Base-by-base conservation (phyloP, 2,113 vertebrate genomes). In the Coracopsis vasa region DNA sequence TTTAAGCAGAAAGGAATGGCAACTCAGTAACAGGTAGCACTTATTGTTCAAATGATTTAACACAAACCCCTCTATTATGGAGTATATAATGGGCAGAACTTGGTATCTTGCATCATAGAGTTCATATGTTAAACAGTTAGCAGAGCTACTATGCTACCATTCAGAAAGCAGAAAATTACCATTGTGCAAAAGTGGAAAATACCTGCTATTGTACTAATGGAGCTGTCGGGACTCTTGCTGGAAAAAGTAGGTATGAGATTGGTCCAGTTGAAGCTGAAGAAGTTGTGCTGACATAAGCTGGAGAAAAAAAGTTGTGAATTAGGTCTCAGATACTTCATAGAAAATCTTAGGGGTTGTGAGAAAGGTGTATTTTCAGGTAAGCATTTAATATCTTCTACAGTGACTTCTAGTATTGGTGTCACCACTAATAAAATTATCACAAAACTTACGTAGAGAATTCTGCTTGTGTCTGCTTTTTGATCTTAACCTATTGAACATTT, bases 131-230 rank as follows among this genome's bases (percentile, higher is more conserved):
- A 27, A 58, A n/a, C 24, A 72, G 65, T 37, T 53, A 41, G 47
- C 50, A 53, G 37, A 71, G 6, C 33, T 15, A 14, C 8, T 53
- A 3, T 6, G 65, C 47, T 84, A 47, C 84, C 48, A 19, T 6
- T 72, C 66, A 62, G 58, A 11, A 62, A 69, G 65, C 1, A 69
- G 78, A 27, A 62, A 66, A 72, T n/a, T 50, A 53, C 15, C n/a
- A 7, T 31, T 7, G 71, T 82, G 87, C 62, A 54, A 10, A 14
- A 91, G 61, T 82, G 82, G 91, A 62, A 97, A 95, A 96, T 93
- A 65, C 67, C 87, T 88, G 78, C 24, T 48, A 0, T 85, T 65
- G 92, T 90, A 82, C 87, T 94, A 92, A 92, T 72, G 88, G 87
- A 83, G 88, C 88, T 95, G 87, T 80, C 82, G 62, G 75, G 41